phyloP scores from a whole-genome alignment of 2,888 invertebrate species.

The Torymus texanus region DNA sequence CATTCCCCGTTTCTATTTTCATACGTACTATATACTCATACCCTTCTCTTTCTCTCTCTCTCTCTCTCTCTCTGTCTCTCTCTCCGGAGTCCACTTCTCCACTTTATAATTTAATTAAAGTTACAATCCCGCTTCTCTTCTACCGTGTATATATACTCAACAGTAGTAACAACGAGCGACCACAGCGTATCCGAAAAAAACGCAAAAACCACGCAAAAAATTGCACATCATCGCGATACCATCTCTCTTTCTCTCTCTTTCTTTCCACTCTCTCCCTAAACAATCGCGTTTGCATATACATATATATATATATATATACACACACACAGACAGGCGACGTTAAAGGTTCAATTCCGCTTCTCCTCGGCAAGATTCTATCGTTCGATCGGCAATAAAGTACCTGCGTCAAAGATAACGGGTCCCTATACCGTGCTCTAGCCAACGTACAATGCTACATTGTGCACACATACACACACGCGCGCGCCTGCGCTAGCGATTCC shows the following conservation, averaged over 20 bases:
- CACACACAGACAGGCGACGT: conserved; percentile 36
- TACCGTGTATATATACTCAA: too few relatives aligned
- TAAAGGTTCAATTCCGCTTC: conserved; percentile 56
- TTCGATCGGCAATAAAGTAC: conserved; percentile 57
- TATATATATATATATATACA: conserved; percentile 14
- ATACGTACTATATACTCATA: too few relatives aligned
- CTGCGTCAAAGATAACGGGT: conserved; percentile 54
- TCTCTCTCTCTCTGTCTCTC: too few relatives aligned
- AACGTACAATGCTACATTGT: conserved; percentile 51
- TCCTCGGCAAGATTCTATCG: conserved; percentile 44
- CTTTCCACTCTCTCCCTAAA: conserved; percentile 36
- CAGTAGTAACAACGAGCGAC: too few relatives aligned
- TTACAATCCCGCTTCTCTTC: background rate
- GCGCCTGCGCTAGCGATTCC: conserved; percentile 43
- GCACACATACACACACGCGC: too few relatives aligned
- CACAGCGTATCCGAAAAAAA: too few relatives aligned
- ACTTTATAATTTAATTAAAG: conserved; percentile 37
- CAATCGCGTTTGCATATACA: conserved; percentile 47
- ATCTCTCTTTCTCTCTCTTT: conserved; percentile 16
- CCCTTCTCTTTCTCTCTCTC: too few relatives aligned
- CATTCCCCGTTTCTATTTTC: too few relatives aligned
- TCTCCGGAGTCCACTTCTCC: background rate
- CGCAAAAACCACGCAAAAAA: too few relatives aligned
- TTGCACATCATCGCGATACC: conserved; percentile 10
- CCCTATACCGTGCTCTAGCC: background rate